Evolutionary conservation across 2,113 vertebrate genomes (phyloP).

Genomic region (Sminthopsis crassicaudata): DNA sequence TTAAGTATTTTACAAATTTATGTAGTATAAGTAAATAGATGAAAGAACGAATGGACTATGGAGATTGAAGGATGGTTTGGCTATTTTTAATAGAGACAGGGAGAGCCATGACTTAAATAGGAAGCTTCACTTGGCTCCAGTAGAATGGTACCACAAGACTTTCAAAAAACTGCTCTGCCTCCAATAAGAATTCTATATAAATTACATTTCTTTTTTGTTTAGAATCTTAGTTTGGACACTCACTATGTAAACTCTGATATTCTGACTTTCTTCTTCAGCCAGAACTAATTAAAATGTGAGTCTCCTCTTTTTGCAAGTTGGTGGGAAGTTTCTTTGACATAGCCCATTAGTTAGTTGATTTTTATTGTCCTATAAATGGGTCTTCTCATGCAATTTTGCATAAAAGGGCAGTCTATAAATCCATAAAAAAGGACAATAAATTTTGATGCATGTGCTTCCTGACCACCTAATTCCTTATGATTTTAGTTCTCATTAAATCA

Average conservation of each 20-base stretch:
- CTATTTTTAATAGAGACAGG: neutral
- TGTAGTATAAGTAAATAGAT: neutral
- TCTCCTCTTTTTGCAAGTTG: constrained; percentile 51
- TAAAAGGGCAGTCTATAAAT: constrained; percentile 64
- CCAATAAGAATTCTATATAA: constrained; percentile 27
- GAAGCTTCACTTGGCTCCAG: neutral
- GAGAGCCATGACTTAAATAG: neutral
- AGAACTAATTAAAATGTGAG: constrained; percentile 67
- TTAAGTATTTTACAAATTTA: neutral
- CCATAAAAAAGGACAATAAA: constrained; percentile 61
- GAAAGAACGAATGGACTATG: neutral
- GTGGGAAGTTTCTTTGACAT: constrained; percentile 75
- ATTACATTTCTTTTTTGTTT: constrained; percentile 47
- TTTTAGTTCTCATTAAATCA: neutral
- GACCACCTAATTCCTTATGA: neutral
- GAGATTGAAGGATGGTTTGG: rapidly evolving
- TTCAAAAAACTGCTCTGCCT: neutral
- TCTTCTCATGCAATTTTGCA: constrained; percentile 65
- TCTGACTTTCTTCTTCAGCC: constrained; percentile 21
- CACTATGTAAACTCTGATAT: constrained; percentile 47
- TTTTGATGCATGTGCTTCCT: constrained; percentile 20
- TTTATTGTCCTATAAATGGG: constrained; percentile 72
- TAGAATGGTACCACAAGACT: neutral
- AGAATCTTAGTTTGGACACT: constrained; percentile 60
- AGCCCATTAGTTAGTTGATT: constrained; percentile 77